phyloP scores from a whole-genome alignment of 2,797 vertebrate genomes.

The Zonotrichia albicollis region DNA sequence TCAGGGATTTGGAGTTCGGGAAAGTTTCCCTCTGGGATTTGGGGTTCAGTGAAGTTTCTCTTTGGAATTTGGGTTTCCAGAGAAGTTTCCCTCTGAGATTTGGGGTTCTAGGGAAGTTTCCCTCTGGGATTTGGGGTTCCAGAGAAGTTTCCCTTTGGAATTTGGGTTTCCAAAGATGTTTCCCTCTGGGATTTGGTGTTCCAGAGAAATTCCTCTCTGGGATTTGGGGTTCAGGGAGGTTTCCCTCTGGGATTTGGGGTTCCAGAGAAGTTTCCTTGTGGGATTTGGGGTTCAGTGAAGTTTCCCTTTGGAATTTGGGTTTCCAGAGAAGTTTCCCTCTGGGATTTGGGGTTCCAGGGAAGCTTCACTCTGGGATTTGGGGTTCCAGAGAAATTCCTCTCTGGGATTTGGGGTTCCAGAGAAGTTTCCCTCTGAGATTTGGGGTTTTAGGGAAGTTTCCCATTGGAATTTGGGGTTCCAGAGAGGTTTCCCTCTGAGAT shows the following conservation, averaged over 20 bases:
- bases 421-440: no score
- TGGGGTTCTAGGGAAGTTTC: background rate
- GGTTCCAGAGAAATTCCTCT: no score
- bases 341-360: background rate
- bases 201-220: background rate
- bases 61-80: background rate
- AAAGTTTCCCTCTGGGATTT: background rate
- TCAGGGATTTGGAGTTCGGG: no score
- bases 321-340: fast-evolving
- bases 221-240: background rate
- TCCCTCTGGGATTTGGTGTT: background rate
- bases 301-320: no score
- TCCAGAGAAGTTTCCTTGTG: background rate
- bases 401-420: no score
- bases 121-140: background rate
- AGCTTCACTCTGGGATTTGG: background rate
- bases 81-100: background rate
- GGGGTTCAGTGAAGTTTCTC: background rate
- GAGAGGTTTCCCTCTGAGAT: background rate
- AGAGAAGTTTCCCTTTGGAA: background rate
- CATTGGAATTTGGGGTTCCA: background rate
- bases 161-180: background rate
- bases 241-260: background rate
- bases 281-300: background rate
- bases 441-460: background rate